phyloP scores from a whole-genome alignment of 2,113 vertebrate genomes.

The Dunckerocampus dactyliophorus region DNA sequence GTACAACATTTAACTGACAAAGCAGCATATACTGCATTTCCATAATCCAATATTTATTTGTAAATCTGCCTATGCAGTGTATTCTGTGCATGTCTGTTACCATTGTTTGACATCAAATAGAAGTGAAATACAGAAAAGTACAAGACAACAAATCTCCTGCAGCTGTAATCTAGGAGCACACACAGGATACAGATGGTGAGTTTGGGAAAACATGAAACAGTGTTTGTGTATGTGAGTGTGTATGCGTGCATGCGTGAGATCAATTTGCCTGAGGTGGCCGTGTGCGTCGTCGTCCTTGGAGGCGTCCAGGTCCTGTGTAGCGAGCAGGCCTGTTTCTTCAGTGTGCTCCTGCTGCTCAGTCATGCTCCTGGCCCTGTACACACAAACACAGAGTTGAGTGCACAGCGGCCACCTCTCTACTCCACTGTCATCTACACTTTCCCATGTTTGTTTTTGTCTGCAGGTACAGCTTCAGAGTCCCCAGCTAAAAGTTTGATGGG shows the following conservation, averaged over 20 bases:
- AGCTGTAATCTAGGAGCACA: slow-evolving; percentile 43
- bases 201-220: not conserved
- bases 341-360: slow-evolving; percentile 71
- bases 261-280: slow-evolving; percentile 71
- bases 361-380: slow-evolving; percentile 71
- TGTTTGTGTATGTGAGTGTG: slow-evolving; percentile 18
- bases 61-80: not conserved
- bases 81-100: slow-evolving; percentile 20
- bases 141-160: slow-evolving; percentile 50
- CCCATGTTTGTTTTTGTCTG: slow-evolving; percentile 35
- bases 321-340: slow-evolving; percentile 65
- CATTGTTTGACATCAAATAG: slow-evolving; percentile 58
- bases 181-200: slow-evolving; percentile 59
- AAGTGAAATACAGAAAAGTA: slow-evolving; percentile 36
- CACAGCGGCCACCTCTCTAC: slow-evolving; percentile 29
- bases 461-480: slow-evolving; percentile 27
- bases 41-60: not conserved
- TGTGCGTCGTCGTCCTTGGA: slow-evolving; percentile 72
- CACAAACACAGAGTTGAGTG: slow-evolving; percentile 54
- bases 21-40: not conserved
- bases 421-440: slow-evolving; percentile 9
- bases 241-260: slow-evolving; percentile 17
- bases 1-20: not conserved
- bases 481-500: slow-evolving; percentile 13
- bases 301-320: slow-evolving; percentile 67